A percentile compares a stretch with the other conserved stretches of the same genome.
These are phyloP conservation scores for Leptarthrus brevirostris DNA, from an alignment of 2,888 invertebrate genomes.

Conservation along the genomic window DNA sequence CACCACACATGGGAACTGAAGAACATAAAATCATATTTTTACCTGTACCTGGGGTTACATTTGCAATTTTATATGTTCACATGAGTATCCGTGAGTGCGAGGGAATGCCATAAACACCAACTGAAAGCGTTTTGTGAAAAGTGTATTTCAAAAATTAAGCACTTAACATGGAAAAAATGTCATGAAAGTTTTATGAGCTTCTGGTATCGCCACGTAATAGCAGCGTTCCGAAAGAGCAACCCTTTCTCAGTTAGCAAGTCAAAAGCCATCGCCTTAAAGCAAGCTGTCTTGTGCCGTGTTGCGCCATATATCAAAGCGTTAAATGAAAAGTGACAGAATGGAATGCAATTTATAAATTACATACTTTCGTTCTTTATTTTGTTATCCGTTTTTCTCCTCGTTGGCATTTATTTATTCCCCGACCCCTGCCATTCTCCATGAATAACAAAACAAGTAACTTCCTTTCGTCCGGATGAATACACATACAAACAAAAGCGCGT, in stretches of 20 bases:
- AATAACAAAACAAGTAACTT: constrained; percentile 47
- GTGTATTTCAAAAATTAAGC: constrained; percentile 38
- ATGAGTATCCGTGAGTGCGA: background rate
- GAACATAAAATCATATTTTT: background rate
- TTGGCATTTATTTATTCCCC: constrained; percentile 50
- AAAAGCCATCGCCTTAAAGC: constrained; percentile 30
- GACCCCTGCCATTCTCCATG: constrained; percentile 33
- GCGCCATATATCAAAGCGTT: constrained; percentile 60
- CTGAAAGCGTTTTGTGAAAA: constrained; percentile 16
- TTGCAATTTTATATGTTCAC: background rate
- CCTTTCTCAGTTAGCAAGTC: constrained; percentile 18
- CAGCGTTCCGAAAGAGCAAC: background rate
- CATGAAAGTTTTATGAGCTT: constrained; percentile 27
- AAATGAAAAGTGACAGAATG: constrained; percentile 63
- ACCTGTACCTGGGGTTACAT: background rate
- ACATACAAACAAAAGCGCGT: background rate
- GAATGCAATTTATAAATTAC: constrained; percentile 65
- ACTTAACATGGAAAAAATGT: constrained; percentile 29
- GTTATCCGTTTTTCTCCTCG: constrained; percentile 51
- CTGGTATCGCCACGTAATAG: constrained; percentile 7
- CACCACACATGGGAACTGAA: background rate
- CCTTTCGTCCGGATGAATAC: constrained; percentile 17
- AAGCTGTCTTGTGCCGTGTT: constrained; percentile 30
- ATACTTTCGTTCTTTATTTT: constrained; percentile 56
- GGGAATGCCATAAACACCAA: background rate